Conservation (phyloP, 1,140 invertebrate species). For the Panonychus citri region DNA sequence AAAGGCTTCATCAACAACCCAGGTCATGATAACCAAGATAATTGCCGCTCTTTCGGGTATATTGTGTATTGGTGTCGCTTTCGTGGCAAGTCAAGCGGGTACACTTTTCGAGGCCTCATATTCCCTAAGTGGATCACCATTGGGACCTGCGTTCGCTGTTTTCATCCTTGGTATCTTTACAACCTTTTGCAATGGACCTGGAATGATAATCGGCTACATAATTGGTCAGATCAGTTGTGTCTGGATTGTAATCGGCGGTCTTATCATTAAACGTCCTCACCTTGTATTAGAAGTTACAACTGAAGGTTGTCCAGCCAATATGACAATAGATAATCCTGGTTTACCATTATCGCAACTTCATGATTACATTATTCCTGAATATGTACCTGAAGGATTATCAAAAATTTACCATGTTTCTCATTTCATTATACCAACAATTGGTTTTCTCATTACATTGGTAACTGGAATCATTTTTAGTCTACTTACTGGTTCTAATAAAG, state of each 20-base stretch:
- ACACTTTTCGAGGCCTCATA: background rate
- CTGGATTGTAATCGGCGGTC: background rate
- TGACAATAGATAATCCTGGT: background rate
- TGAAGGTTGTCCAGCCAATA: background rate
- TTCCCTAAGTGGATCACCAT: background rate
- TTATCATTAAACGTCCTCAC: background rate
- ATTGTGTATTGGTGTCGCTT: background rate
- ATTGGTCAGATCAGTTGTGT: slow-evolving; percentile 1
- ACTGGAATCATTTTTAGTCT: background rate
- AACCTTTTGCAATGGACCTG: slow-evolving; percentile 1
- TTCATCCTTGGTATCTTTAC: slow-evolving; percentile 2
- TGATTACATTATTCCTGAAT: background rate
- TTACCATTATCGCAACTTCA: background rate
- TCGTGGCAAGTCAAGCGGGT: background rate
- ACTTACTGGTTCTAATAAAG: background rate
- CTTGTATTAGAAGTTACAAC: background rate
- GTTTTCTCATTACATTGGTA: background rate
- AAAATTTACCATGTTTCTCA: background rate
- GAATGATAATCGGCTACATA: background rate
- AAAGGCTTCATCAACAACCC: background rate
- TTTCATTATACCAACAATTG: background rate
- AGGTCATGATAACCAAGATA: slow-evolving; percentile 1
- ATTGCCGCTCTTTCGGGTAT: background rate
- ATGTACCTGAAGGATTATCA: background rate
- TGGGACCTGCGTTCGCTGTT: background rate